These are phyloP conservation scores for Pachycephus smyrnensis DNA, from an alignment of 2,888 invertebrate genomes.

Conservation along the genomic window DNA sequence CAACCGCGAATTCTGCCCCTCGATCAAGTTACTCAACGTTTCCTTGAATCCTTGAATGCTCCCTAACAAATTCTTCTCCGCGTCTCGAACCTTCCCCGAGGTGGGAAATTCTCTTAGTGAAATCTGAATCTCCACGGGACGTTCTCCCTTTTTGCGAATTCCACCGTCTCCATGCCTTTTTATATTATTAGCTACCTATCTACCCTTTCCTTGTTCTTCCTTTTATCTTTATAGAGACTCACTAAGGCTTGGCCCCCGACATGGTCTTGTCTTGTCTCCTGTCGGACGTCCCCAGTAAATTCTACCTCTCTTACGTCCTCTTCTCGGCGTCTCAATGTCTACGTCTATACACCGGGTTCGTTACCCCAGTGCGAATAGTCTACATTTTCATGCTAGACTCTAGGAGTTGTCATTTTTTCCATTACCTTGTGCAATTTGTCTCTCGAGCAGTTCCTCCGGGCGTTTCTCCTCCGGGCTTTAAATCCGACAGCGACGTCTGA, in stretches of 20 bases:
- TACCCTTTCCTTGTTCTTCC: background rate
- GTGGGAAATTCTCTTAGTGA: background rate
- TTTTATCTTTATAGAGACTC: background rate
- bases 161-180: background rate
- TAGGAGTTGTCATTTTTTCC: background rate
- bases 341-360: background rate
- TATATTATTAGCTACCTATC: background rate
- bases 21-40: background rate
- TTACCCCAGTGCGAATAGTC: background rate
- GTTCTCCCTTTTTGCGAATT: background rate
- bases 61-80: background rate
- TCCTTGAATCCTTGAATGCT: background rate
- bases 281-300: background rate
- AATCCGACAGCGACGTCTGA: background rate
- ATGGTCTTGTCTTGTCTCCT: background rate
- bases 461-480: background rate
- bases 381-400: background rate
- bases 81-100: background rate
- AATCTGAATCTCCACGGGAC: background rate
- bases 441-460: background rate
- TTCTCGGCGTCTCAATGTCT: background rate
- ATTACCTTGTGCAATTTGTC: background rate
- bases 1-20: background rate
- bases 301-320: background rate
- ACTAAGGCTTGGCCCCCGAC: background rate